Evolutionary conservation across 2,797 vertebrate species (phyloP).

Genomic region (Gallinago stenura): DNA sequence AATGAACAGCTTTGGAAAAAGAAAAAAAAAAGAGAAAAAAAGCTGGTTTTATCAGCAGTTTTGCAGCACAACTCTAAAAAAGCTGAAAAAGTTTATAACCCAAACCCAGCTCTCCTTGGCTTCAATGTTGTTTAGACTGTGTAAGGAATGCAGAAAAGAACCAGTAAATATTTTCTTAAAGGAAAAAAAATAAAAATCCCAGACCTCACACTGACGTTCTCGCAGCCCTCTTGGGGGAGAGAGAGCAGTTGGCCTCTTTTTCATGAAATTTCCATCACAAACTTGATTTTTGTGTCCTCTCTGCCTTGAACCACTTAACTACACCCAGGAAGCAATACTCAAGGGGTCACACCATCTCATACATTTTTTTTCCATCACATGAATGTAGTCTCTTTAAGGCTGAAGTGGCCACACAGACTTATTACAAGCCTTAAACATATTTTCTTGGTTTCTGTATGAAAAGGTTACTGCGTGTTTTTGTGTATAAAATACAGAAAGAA

Average conservation of each 20-base stretch:
- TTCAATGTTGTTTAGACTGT: conserved; percentile 34
- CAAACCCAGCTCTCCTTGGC: conserved; percentile 22
- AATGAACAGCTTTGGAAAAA: not conserved
- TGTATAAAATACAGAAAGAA: not conserved
- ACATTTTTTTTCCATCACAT: not conserved
- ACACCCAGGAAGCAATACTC: not conserved
- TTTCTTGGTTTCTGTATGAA: not conserved
- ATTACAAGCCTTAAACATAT: not conserved
- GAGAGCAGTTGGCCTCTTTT: not conserved
- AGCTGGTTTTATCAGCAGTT: not conserved
- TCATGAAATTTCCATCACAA: conserved; percentile 30
- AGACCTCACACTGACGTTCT: conserved; percentile 11
- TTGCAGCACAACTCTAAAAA: not conserved
- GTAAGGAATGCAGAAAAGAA: conserved; percentile 52
- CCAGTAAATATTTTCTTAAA: conserved; percentile 57
- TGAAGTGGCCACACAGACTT: not conserved
- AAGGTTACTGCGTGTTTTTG: not conserved
- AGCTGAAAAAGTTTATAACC: not conserved
- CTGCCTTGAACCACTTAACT: not conserved
- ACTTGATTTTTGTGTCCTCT: not conserved
- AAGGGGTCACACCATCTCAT: not conserved
- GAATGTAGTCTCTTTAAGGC: not conserved
- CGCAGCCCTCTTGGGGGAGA: not conserved
- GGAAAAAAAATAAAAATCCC: not conserved
- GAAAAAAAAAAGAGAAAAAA: too few relatives aligned